A percentile compares a stretch with the other conserved stretches of the same genome.
Conservation (phyloP, 1,140 invertebrate genomes). For the Penaeus chinensis region DNA sequence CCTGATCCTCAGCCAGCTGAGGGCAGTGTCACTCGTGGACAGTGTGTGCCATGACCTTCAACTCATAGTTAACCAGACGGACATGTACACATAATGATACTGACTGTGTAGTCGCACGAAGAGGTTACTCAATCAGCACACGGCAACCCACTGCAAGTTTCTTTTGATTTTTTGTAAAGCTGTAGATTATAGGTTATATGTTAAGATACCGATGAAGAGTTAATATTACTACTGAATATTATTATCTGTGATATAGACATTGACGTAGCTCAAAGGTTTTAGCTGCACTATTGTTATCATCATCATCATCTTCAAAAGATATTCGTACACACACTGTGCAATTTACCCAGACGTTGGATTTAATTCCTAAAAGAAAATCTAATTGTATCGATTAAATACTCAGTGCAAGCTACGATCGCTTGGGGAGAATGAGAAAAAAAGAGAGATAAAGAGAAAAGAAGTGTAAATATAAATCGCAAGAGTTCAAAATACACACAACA, state of each 20-base stretch:
- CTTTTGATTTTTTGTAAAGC: conserved; percentile 53
- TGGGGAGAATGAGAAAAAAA: no score
- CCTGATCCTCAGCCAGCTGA: neutral
- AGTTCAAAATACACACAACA: no score
- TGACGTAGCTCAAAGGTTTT: conserved; percentile 49
- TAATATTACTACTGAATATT: conserved; percentile 59
- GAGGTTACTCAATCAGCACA: neutral
- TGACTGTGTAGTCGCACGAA: no score
- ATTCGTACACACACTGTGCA: no score
- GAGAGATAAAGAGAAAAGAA: no score
- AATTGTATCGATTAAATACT: no score
- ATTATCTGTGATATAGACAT: conserved; percentile 60
- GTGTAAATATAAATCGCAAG: no score
- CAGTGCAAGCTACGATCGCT: no score
- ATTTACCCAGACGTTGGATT: no score
- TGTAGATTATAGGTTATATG: conserved; percentile 51
- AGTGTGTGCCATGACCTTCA: conserved; percentile 35
- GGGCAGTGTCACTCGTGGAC: conserved; percentile 27
- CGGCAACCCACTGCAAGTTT: conserved; percentile 24
- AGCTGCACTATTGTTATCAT: conserved; percentile 51
- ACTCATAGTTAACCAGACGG: conserved; percentile 16
- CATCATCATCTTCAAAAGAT: no score
- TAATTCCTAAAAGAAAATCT: no score
- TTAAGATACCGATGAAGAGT: conserved; percentile 56
- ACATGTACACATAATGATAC: no score